Evolutionary conservation across 2,888 invertebrate species (phyloP), one percentile per base, ranked within the genome.

Genomic region (Drosophila affinis): DNA sequence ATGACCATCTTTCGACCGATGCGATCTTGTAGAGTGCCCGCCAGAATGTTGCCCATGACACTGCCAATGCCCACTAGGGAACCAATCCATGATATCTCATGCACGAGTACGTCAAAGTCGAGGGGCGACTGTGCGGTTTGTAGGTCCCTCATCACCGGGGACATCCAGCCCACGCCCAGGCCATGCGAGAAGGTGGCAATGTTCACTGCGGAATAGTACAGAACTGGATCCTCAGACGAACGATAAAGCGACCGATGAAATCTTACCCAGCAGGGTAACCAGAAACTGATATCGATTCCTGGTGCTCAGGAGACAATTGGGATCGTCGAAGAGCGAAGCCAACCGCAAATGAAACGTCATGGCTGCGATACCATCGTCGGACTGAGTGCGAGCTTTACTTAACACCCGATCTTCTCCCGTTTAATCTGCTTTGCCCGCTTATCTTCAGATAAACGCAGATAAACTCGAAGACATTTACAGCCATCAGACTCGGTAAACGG

Each of bases 121-220:
- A 87, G 57, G 0, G 87, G 87, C 0, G 89, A 76, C 1, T 77
- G 12, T 0, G 60, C 17, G 0, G 87, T 87, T 57, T 87, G 87
- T 2, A 91, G 63, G 9, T 81, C 74, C 10, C 81, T 64, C 62
- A 91, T 78, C 32, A 87, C 81, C 12, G 90, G 90, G 3, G 90
- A 78, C 54, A 89, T 78, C 91, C 91, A 91, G 7, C 90, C 91
- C 5, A 87, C n/a, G 14, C 83, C 86, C 7, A 87, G 62, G 47
- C 91, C 91, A 83, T 91, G 91, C 0, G 78, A 61, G 49, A 91
- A 78, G 3, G 89, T 78, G 6, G 90, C 77, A 12, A 91, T 68
- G 52, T 83, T 91, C 12, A 86, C 91, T 91, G 53, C 7, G 9
- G 3, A 4, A 32, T 21, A 0, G n/a, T 29, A 2, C 21, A n/a